Conservation (phyloP, 2,888 invertebrate genomes). For the Zaprionus lineosus region DNA sequence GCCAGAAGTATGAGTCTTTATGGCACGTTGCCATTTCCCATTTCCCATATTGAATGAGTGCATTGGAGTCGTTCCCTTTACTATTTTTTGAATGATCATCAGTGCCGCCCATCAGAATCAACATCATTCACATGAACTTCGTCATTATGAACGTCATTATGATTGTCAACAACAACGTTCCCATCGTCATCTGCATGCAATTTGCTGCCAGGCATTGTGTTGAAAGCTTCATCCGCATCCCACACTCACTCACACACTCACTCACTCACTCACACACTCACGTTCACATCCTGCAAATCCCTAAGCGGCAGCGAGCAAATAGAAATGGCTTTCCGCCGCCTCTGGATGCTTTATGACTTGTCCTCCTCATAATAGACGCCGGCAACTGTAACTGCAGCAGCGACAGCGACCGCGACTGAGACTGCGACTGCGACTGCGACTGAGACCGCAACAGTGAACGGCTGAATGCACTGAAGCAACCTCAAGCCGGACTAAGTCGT, state of each 20-base stretch:
- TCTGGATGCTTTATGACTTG: slow-evolving; percentile 51
- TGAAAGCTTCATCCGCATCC: slow-evolving; percentile 32
- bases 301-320: slow-evolving; percentile 50
- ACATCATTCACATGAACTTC: slow-evolving; percentile 6
- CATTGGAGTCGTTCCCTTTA: slow-evolving; percentile 35
- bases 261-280: neutral
- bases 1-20: slow-evolving; percentile 43
- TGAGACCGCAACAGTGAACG: slow-evolving; percentile 8
- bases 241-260: neutral
- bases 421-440: slow-evolving; percentile 7
- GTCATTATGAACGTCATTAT: slow-evolving; percentile 10
- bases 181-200: slow-evolving; percentile 32
- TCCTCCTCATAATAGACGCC: slow-evolving; percentile 18
- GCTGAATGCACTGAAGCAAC: slow-evolving; percentile 27
- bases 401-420: slow-evolving; percentile 4
- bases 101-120: neutral
- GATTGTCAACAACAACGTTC: neutral
- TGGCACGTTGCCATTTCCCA: slow-evolving; percentile 64
- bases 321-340: slow-evolving; percentile 57
- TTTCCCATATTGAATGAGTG: slow-evolving; percentile 55
- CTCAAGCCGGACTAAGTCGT: slow-evolving; percentile 38
- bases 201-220: slow-evolving; percentile 53
- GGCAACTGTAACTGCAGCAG: neutral
- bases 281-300: slow-evolving; percentile 41
- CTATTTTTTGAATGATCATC: neutral